A percentile compares a stretch with the other conserved stretches of the same genome.
phyloP scores from a whole-genome alignment of 2,113 vertebrate genomes.

The Corythaeola cristata region DNA sequence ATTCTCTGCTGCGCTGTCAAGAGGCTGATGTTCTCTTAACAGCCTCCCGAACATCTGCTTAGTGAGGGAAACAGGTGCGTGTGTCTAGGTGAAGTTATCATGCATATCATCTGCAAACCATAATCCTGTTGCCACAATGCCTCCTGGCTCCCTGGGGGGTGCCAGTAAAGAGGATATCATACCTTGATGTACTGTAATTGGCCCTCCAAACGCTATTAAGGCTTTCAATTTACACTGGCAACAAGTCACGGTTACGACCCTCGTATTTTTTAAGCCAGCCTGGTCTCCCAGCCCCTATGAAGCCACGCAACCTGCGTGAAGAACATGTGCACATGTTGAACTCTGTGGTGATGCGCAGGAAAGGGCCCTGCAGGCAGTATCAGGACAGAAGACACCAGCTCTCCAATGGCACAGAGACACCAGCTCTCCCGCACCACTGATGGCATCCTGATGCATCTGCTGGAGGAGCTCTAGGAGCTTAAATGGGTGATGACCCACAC shows the following conservation, averaged over 20 bases:
- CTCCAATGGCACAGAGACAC: neutral
- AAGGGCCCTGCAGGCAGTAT: neutral
- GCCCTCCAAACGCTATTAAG: neutral
- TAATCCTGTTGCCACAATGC: slow-evolving; percentile 5
- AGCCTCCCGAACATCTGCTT: slow-evolving; percentile 3
- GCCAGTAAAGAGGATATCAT: slow-evolving; percentile 6
- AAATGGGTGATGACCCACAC: neutral
- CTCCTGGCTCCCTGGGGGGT: slow-evolving; percentile 19
- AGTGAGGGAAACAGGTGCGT: slow-evolving; percentile 22
- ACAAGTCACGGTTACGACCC: neutral
- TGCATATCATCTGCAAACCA: slow-evolving; percentile 25
- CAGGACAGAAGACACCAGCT: neutral
- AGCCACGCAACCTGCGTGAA: neutral
- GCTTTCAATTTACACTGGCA: slow-evolving; percentile 26
- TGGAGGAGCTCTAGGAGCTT: neutral
- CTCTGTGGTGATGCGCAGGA: neutral
- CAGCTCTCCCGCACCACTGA: neutral
- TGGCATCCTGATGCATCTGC: neutral
- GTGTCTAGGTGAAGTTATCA: neutral
- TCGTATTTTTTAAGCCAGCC: neutral
- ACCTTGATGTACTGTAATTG: neutral
- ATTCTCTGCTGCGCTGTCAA: neutral
- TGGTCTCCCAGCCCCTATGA: neutral
- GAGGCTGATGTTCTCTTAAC: slow-evolving; percentile 19
- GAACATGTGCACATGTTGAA: neutral